These are phyloP conservation scores for Mirounga angustirostris DNA, from an alignment of 2,113 vertebrate species.

Conservation along the genomic window DNA sequence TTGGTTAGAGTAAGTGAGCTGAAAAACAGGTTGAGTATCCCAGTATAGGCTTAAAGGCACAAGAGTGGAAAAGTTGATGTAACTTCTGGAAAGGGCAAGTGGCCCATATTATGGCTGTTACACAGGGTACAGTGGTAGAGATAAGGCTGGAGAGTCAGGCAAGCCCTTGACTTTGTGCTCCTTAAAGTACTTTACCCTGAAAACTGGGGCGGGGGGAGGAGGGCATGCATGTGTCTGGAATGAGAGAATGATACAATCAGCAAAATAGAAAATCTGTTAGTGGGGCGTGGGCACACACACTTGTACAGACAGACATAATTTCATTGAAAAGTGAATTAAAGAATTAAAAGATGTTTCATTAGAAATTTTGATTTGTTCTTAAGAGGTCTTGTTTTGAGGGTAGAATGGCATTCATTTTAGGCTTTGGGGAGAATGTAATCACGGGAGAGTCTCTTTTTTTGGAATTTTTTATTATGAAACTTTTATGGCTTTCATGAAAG, in stretches of 20 bases:
- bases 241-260: neutral
- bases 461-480: neutral
- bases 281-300: neutral
- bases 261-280: neutral
- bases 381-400: neutral
- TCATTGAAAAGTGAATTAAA: neutral
- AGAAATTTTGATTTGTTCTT: neutral
- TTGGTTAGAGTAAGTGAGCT: slow-evolving; percentile 11
- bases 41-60: neutral
- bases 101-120: neutral
- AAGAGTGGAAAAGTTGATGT: neutral
- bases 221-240: neutral
- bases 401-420: neutral
- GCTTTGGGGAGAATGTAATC: neutral
- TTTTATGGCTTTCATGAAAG: neutral
- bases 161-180: neutral
- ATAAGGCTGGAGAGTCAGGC: neutral
- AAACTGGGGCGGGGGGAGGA: too few species aligned
- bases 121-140: neutral
- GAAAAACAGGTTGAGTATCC: neutral
- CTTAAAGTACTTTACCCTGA: neutral
- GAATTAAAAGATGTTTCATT: slow-evolving; percentile 9
- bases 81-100: neutral
- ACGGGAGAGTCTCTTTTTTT: neutral
- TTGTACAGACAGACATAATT: neutral